A percentile compares a stretch with the other conserved stretches of the same genome.
These are phyloP conservation scores for Theristicus caerulescens DNA, from an alignment of 2,113 vertebrate genomes.

Conservation along the genomic window DNA sequence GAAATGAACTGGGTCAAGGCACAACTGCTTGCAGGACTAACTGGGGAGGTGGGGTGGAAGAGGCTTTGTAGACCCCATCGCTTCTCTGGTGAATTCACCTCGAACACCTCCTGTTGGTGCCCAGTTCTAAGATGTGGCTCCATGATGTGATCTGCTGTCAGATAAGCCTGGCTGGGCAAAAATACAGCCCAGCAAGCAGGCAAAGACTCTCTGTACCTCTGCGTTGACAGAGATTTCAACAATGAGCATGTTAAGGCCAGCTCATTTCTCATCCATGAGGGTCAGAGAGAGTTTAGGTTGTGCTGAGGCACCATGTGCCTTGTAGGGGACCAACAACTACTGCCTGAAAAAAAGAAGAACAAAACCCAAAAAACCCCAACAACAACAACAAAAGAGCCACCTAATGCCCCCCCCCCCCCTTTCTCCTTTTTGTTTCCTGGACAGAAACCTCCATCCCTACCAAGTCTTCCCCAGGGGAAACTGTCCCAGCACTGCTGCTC, in stretches of 20 bases:
- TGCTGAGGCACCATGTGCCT: not conserved
- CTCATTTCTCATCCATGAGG: fast-evolving
- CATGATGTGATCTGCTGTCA: not conserved
- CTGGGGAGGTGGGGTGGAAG: not conserved
- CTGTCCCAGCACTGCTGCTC: fast-evolving
- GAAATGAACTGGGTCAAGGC: not conserved
- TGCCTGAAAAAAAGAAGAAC: no score
- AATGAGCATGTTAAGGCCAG: fast-evolving
- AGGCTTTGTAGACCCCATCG: not conserved
- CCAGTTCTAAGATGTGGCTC: not conserved
- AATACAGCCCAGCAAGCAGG: not conserved
- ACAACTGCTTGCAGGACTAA: not conserved
- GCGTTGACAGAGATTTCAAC: not conserved
- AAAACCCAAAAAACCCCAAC: not conserved
- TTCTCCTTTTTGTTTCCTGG: not conserved
- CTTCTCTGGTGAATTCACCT: not conserved
- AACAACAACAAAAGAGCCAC: not conserved
- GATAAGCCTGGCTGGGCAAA: not conserved
- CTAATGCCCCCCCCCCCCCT: not conserved
- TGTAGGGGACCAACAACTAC: not conserved
- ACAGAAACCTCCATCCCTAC: not conserved
- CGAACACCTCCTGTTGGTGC: not conserved
- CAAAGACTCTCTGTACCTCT: not conserved
- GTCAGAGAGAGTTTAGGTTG: not conserved
- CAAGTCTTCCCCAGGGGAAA: fast-evolving